Conservation (phyloP, 2,888 invertebrate species). For the Odontocolon sp. region DNA sequence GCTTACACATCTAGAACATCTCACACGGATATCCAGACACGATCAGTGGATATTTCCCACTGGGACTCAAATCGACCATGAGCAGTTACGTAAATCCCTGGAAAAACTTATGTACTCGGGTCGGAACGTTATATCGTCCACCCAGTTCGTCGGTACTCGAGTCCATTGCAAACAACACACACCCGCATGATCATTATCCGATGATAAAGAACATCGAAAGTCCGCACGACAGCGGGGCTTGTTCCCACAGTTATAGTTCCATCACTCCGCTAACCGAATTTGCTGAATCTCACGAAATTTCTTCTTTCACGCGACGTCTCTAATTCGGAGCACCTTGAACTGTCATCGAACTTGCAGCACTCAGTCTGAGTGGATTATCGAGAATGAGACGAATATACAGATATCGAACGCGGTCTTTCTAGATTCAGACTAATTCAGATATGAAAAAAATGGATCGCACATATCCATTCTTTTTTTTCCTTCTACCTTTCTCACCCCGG, state of each 20-base stretch:
- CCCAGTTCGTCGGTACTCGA: too few species aligned
- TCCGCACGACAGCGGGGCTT: not conserved
- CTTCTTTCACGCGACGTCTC: not conserved
- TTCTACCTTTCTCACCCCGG: conserved; percentile 4
- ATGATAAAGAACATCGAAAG: not conserved
- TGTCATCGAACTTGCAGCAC: not conserved
- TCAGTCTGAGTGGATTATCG: conserved; percentile 7
- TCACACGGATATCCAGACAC: too few species aligned
- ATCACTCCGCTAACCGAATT: not conserved
- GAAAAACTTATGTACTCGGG: too few species aligned
- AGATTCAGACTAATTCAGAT: conserved; percentile 9
- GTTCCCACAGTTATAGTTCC: not conserved
- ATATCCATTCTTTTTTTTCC: not conserved
- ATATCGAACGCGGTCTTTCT: conserved; percentile 2
- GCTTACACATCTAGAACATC: not conserved
- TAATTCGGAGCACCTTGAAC: not conserved
- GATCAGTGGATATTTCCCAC: too few species aligned
- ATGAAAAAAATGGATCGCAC: conserved; percentile 12
- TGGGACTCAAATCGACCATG: too few species aligned
- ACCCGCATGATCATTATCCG: not conserved
- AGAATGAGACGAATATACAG: conserved; percentile 12
- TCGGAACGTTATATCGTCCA: too few species aligned
- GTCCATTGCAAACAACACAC: not conserved
- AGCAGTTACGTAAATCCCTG: conserved; percentile 2
- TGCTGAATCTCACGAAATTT: not conserved